Conservation (phyloP, 2,113 vertebrate species). For the Brachypteracias leptosomus region DNA sequence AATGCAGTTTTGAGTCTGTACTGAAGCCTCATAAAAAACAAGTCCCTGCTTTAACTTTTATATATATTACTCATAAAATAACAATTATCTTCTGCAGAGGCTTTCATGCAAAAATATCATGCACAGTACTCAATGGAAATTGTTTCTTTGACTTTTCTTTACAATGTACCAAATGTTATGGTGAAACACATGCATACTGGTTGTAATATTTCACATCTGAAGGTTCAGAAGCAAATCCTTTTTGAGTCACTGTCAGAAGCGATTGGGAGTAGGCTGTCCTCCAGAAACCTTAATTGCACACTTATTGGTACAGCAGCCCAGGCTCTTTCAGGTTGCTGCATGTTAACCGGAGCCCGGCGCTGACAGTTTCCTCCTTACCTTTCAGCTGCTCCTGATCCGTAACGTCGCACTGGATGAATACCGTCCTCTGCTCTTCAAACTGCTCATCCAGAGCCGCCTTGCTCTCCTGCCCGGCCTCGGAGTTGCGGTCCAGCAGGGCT, state of each 20-base stretch:
- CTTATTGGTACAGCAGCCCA: not conserved
- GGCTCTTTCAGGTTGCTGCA: not conserved
- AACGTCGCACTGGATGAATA: conserved; percentile 90
- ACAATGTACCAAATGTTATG: not conserved
- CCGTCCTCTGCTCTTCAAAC: conserved; percentile 82
- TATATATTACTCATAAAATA: conserved; percentile 19
- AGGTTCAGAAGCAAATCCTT: not conserved
- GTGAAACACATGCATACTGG: not conserved
- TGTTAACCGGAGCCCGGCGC: not conserved
- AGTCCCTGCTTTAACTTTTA: not conserved
- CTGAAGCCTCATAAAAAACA: conserved; percentile 39
- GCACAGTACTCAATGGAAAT: not conserved
- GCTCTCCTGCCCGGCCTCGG: conserved; percentile 78
- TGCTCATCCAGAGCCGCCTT: conserved; percentile 81
- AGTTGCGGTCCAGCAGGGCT: conserved; percentile 85
- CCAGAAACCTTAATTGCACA: not conserved
- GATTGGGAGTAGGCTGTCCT: not conserved
- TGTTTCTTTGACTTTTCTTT: not conserved
- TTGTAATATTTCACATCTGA: not conserved
- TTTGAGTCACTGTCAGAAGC: not conserved
- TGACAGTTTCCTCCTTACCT: conserved; percentile 73
- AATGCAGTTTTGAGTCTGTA: conserved; percentile 16
- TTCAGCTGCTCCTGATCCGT: conserved; percentile 80
- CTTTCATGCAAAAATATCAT: not conserved
- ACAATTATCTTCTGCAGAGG: not conserved